A percentile compares a stretch with the other conserved stretches of the same genome.
phyloP scores from a whole-genome alignment of 2,113 vertebrate genomes.

The Eupsittula cactorum region DNA sequence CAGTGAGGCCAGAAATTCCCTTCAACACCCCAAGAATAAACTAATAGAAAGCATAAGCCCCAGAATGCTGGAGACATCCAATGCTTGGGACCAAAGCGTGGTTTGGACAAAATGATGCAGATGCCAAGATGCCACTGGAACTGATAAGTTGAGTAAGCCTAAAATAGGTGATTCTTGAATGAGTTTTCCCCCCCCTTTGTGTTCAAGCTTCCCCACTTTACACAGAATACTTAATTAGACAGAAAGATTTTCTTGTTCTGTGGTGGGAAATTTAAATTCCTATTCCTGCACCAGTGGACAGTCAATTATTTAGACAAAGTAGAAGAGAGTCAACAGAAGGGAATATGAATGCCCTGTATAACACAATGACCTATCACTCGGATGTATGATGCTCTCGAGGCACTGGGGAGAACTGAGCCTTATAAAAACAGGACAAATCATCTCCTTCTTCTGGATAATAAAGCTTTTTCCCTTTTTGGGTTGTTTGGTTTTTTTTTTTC shows the following conservation, averaged over 20 bases:
- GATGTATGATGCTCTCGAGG: not conserved
- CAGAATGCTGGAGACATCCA: not conserved
- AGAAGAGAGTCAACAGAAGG: not conserved
- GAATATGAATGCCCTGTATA: not conserved
- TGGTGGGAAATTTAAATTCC: not conserved
- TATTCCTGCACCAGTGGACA: not conserved
- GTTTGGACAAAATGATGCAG: not conserved
- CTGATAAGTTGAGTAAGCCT: not conserved
- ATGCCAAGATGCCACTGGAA: not conserved
- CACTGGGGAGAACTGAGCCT: not conserved
- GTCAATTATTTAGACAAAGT: conserved; percentile 40
- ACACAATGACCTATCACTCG: not conserved
- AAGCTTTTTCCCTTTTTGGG: not conserved
- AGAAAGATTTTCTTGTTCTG: not conserved
- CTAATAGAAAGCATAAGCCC: not conserved
- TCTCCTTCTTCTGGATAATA: not conserved
- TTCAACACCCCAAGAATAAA: not conserved
- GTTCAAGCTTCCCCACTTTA: not conserved
- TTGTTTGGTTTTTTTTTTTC: not conserved
- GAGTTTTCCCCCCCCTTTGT: not conserved
- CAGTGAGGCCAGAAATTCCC: not conserved
- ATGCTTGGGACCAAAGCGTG: not conserved
- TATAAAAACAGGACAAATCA: conserved; percentile 12
- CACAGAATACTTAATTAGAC: not conserved
- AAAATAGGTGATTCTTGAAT: not conserved